Conservation (phyloP, 2,797 vertebrate species). For the Taeniopygia guttata region DNA sequence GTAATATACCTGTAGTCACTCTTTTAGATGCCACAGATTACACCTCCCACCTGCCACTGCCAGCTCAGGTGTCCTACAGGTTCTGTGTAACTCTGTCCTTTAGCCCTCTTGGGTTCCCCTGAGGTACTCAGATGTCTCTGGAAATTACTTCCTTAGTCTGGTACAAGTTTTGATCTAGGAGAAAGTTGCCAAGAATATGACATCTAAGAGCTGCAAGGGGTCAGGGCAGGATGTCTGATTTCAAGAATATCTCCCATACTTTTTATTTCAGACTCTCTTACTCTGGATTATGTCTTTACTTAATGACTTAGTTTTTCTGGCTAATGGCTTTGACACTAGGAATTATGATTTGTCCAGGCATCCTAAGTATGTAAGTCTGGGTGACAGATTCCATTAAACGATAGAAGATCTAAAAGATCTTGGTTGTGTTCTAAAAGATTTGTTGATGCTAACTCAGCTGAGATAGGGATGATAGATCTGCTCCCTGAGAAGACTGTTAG, state of each 20-base stretch:
- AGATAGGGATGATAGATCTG: not conserved
- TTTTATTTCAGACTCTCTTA: not conserved
- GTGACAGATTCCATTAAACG: constrained; percentile 16
- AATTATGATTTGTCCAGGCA: not conserved
- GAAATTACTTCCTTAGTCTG: not conserved
- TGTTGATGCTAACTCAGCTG: not conserved
- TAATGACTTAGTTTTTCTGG: not conserved
- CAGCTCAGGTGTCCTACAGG: not conserved
- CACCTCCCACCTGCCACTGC: not conserved
- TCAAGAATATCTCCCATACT: not conserved
- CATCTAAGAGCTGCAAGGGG: rapidly evolving
- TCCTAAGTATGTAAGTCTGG: not conserved
- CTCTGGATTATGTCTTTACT: not conserved
- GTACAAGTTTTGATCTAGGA: not conserved
- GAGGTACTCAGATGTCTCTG: not conserved
- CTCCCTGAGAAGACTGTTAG: not conserved
- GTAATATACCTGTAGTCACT: not conserved
- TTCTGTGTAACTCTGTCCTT: not conserved
- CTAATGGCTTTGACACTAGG: not conserved
- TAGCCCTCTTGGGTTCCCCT: not conserved
- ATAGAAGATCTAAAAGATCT: not conserved
- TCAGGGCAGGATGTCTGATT: not conserved
- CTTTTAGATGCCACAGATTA: not conserved
- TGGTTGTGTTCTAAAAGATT: not conserved
- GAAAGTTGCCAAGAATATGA: not conserved